Evolutionary conservation across 2,113 vertebrate genomes (phyloP), one percentile per base, ranked within the genome.

Genomic region (Bagarius yarrelli): DNA sequence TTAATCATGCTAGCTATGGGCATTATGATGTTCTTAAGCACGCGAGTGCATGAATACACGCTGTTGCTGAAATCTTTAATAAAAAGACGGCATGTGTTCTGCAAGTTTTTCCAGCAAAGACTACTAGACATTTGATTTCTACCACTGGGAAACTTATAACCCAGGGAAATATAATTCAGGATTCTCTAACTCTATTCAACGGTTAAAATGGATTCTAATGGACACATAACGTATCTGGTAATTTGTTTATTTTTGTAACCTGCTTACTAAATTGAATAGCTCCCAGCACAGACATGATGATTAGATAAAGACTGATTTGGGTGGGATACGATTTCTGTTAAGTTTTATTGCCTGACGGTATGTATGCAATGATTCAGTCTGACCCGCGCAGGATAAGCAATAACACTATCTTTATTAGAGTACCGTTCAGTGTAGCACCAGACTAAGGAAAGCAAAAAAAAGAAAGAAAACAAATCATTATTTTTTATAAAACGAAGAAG

Each of bases 261-360:
- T 16, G 60, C 60, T 63, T 63, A 30, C 14, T 16, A 25, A 32
- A 32, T 63, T 27, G 15, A 16, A 32, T 18, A 32, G 27, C 3
- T 36, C 32, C 34, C 16, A 34, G 63, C 32, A 4, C 30, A 34
- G 63, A 66, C 32, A 0, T 36, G 32, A 4, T 66, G 19, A 69
- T 44, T 69, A n/a, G 21, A 69, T 69, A 25, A 47, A 25, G 66
- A 44, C 44, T 16, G 23, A 21, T 69, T 69, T 69, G 36, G 36
- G 23, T 69, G 66, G 66, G 40, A 69, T 69, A 47, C 44, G 66
- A n/a, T 67, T 67, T 67, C 19, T 64, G 30, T 64, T 21, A 23
- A 16, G 25, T 60, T 30, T 34, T 34, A 34, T 34, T 34, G 11
- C 36, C 36, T n/a, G 36, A 44, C 23, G 6, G 23, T 69, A 44